Conservation (phyloP, 2,888 invertebrate genomes). For the Cistogaster globosa region DNA sequence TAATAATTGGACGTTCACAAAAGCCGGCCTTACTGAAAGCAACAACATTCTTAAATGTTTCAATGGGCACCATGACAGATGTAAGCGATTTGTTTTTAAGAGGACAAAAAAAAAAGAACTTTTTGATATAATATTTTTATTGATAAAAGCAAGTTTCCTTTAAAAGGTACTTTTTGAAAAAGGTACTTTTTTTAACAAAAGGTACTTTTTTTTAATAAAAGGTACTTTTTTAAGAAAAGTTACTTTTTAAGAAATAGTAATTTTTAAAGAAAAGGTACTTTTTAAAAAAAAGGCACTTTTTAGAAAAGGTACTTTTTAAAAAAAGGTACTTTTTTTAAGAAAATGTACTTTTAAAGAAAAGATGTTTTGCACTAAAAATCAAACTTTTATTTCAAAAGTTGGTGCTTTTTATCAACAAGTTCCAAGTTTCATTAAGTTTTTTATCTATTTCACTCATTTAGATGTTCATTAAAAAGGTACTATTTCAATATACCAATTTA, state of each 20-base stretch:
- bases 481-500: too few species aligned
- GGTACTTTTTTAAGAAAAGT: not conserved
- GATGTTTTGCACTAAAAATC: too few species aligned
- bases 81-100: conserved; percentile 74
- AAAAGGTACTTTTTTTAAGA: too few species aligned
- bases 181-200: not conserved
- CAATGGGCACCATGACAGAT: conserved; percentile 77
- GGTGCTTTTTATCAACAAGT: too few species aligned
- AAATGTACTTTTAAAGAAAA: too few species aligned
- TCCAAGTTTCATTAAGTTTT: too few species aligned
- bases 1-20: conserved; percentile 78
- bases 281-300: not conserved
- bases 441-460: too few species aligned
- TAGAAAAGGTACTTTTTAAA: too few species aligned
- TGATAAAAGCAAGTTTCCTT: not conserved
- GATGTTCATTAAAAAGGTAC: too few species aligned
- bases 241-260: not conserved
- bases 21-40: conserved; percentile 77
- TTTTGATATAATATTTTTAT: too few species aligned
- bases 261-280: not conserved
- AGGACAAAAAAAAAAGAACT: too few species aligned
- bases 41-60: conserved; percentile 76
- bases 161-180: not conserved
- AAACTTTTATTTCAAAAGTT: too few species aligned
- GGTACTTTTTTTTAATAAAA: not conserved